These are phyloP conservation scores for Reinhardtius hippoglossoides DNA, from an alignment of 2,113 vertebrate genomes.

Conservation along the genomic window DNA sequence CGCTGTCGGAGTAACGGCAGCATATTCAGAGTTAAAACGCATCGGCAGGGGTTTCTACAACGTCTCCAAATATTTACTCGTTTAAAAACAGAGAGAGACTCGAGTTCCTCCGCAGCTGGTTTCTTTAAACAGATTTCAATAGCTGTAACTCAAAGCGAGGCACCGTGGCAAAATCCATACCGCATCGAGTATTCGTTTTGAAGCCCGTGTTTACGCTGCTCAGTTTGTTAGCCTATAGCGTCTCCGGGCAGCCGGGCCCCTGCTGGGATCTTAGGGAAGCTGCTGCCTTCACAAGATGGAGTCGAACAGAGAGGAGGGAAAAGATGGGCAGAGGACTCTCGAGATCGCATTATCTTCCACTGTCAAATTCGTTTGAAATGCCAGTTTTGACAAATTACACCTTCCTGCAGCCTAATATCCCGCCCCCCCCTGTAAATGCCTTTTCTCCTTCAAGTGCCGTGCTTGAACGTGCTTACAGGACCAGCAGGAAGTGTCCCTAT, in stretches of 20 bases:
- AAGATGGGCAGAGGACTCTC: constrained; percentile 34
- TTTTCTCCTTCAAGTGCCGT: constrained; percentile 44
- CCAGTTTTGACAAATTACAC: constrained; percentile 61
- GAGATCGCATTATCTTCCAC: constrained; percentile 50
- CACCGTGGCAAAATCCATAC: constrained; percentile 46
- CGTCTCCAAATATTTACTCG: constrained; percentile 54
- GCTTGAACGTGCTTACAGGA: constrained; percentile 23
- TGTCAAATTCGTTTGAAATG: constrained; percentile 54
- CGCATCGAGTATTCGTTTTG: constrained; percentile 65
- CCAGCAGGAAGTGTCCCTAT: constrained; percentile 29
- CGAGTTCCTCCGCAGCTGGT: constrained; percentile 35
- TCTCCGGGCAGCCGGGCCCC: constrained; percentile 45
- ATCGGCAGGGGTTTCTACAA: constrained; percentile 15
- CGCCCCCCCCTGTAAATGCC: constrained; percentile 29
- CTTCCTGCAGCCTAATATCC: constrained; percentile 39
- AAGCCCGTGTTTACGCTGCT: constrained; percentile 67
- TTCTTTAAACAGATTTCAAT: constrained; percentile 51
- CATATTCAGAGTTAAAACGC: constrained; percentile 22
- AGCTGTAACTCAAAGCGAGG: constrained; percentile 54
- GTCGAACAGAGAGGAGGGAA: constrained; percentile 35
- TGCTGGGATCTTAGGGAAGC: constrained; percentile 67
- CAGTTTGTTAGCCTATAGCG: constrained; percentile 40
- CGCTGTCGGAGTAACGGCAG: not conserved
- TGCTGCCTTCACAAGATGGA: constrained; percentile 61
- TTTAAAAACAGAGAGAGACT: constrained; percentile 9